These are phyloP conservation scores for Lithophane socia DNA, from an alignment of 2,888 invertebrate genomes.

Conservation along the genomic window DNA sequence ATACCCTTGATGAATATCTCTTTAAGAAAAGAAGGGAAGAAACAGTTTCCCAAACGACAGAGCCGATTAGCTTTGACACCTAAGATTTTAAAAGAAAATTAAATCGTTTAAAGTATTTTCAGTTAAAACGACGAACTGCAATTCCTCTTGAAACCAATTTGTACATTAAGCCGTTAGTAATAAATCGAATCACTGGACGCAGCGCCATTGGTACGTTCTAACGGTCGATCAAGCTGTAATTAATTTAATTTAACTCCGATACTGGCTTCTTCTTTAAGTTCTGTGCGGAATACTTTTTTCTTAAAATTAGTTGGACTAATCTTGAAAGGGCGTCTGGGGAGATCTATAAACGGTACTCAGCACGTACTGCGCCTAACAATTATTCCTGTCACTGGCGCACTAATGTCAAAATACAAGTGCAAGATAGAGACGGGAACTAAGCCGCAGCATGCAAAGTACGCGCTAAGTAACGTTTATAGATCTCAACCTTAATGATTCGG, in stretches of 20 bases:
- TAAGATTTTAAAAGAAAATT: neutral
- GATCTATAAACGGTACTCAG: neutral
- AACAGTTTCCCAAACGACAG: neutral
- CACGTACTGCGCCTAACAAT: neutral
- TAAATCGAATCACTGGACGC: slow-evolving; percentile 26
- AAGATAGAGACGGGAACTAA: neutral
- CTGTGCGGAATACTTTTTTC: neutral
- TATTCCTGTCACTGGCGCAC: neutral
- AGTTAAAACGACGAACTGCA: neutral
- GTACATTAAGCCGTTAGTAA: slow-evolving; percentile 11
- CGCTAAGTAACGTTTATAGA: neutral
- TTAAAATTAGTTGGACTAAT: neutral
- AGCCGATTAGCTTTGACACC: too few species aligned
- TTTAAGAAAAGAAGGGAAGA: neutral
- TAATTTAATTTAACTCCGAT: slow-evolving; percentile 8
- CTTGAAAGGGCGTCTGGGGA: too few species aligned
- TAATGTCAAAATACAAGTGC: neutral
- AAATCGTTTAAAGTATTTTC: neutral
- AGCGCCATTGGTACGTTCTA: neutral
- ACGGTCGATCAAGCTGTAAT: slow-evolving; percentile 8
- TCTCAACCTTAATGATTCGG: neutral
- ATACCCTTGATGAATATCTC: neutral
- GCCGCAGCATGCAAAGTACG: neutral
- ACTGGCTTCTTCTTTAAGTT: neutral
- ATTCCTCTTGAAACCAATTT: slow-evolving; percentile 13